Conservation (phyloP, 2,113 vertebrate species). For the Microtus ochrogaster region DNA sequence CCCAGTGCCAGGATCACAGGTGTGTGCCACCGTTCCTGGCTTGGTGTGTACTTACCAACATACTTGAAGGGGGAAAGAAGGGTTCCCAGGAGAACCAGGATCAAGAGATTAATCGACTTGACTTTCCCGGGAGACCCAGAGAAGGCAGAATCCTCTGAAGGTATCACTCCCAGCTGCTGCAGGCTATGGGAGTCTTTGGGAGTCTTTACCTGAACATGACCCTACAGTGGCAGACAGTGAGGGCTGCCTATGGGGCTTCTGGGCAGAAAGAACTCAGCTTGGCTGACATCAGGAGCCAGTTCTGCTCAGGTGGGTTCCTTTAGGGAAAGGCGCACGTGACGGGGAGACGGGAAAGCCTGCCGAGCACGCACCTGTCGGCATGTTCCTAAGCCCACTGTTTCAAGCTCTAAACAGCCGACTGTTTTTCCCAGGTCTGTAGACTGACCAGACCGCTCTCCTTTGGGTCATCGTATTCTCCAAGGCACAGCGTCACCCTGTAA, state of each 20-base stretch:
- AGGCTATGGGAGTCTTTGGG: not conserved
- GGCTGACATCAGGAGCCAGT: not conserved
- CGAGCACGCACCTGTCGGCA: no score
- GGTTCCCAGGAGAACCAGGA: not conserved
- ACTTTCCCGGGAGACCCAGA: not conserved
- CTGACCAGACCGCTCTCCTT: not conserved
- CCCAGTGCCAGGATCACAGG: not conserved
- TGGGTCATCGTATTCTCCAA: not conserved
- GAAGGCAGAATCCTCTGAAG: not conserved
- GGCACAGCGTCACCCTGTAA: not conserved
- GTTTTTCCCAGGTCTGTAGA: not conserved
- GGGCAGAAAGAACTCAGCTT: not conserved
- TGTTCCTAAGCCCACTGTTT: not conserved
- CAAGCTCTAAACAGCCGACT: not conserved
- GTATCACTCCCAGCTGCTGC: not conserved
- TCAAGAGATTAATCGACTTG: not conserved
- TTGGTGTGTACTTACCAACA: not conserved
- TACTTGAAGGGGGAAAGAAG: not conserved
- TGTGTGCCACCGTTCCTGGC: not conserved
- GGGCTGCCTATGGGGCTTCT: not conserved
- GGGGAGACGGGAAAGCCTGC: not conserved
- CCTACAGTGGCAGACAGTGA: not conserved
- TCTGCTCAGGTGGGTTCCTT: not conserved
- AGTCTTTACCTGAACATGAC: not conserved
- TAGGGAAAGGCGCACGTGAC: not conserved